Conservation (phyloP, 2,888 invertebrate species). For the Keiferia lycopersicella region DNA sequence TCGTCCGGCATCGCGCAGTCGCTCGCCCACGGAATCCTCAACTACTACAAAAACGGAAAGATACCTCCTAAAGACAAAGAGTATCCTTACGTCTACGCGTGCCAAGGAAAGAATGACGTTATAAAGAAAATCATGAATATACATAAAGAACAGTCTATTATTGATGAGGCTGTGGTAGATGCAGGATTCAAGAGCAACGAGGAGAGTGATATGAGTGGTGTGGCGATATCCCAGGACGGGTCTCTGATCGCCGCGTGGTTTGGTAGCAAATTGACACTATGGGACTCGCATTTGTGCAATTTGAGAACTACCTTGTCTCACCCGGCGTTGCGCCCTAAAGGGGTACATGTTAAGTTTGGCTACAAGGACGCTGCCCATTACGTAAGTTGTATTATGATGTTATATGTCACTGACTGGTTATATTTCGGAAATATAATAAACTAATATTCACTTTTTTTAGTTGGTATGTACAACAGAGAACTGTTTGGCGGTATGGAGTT, state of each 20-base stretch:
- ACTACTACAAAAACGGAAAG: slow-evolving; percentile 57
- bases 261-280: slow-evolving; percentile 69
- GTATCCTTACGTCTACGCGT: slow-evolving; percentile 52
- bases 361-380: slow-evolving; percentile 73
- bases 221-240: slow-evolving; percentile 73
- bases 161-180: slow-evolving; percentile 38
- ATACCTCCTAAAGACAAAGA: slow-evolving; percentile 35
- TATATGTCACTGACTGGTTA: no score
- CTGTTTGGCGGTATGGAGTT: slow-evolving; percentile 86
- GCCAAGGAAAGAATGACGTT: slow-evolving; percentile 48
- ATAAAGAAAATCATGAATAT: slow-evolving; percentile 59
- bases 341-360: slow-evolving; percentile 68
- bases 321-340: slow-evolving; percentile 69
- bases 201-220: slow-evolving; percentile 67
- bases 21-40: slow-evolving; percentile 57
- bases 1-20: slow-evolving; percentile 65
- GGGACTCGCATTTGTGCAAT: slow-evolving; percentile 70
- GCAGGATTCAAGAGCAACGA: slow-evolving; percentile 42
- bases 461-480: slow-evolving; percentile 77
- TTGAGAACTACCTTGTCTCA: slow-evolving; percentile 68
- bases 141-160: slow-evolving; percentile 55
- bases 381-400: slow-evolving; percentile 61
- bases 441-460: slow-evolving; percentile 44
- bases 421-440: neutral
- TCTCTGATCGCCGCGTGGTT: slow-evolving; percentile 79